phyloP scores from a whole-genome alignment of 2,888 invertebrate species.

The Meteorus cinctellus region DNA sequence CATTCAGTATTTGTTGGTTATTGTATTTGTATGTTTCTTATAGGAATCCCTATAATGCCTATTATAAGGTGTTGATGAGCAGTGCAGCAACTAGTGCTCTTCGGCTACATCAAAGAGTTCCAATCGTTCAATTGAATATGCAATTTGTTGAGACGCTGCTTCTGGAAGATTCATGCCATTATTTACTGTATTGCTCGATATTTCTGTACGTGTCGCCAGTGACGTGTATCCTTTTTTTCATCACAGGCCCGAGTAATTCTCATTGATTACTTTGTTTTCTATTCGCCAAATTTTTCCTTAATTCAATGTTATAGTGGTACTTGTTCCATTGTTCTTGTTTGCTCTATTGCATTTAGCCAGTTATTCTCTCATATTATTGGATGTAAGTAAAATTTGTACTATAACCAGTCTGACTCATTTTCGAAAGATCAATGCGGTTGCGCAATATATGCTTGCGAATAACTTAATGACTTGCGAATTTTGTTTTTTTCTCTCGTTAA shows the following conservation, averaged over 20 bases:
- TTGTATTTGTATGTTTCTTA: conserved; percentile 53
- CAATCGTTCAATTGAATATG: conserved; percentile 85
- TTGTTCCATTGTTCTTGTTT: conserved; percentile 93
- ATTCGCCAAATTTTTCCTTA: conserved; percentile 9
- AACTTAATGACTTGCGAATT: conserved; percentile 46
- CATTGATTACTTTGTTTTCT: conserved; percentile 53
- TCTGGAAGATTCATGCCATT: conserved; percentile 96
- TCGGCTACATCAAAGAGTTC: conserved; percentile 94
- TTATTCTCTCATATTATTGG: conserved; percentile 90
- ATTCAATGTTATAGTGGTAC: conserved; percentile 80
- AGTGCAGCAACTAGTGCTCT: conserved; percentile 97
- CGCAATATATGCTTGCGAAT: conserved; percentile 26
- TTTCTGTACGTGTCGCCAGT: conserved; percentile 94
- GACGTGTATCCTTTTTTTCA: conserved; percentile 86
- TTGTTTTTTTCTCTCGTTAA: conserved; percentile 38
- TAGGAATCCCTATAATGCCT: conserved; percentile 85
- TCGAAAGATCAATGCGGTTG: conserved; percentile 24
- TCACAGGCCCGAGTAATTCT: neutral
- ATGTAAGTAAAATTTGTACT: conserved; percentile 82
- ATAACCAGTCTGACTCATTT: neutral
- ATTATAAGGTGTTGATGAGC: conserved; percentile 92
- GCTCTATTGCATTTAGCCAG: conserved; percentile 94
- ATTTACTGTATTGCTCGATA: conserved; percentile 94
- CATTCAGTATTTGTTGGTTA: neutral
- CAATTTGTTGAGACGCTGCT: conserved; percentile 88